phyloP scores from a whole-genome alignment of 2,888 invertebrate genomes.

The Pemphredon lugubris region DNA sequence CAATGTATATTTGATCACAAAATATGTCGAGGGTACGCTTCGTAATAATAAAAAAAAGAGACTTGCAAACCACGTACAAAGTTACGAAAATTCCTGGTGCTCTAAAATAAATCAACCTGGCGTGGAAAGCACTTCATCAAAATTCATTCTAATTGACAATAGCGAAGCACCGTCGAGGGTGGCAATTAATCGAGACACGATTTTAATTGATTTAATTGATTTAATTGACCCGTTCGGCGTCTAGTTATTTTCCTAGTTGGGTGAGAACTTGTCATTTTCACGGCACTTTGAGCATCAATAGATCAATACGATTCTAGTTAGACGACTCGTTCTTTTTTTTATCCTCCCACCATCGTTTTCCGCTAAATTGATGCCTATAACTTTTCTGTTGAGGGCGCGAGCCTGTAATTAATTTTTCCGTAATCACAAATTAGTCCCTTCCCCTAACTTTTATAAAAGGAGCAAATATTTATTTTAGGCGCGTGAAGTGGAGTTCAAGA shows the following conservation, averaged over 20 bases:
- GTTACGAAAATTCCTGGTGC: too few species aligned
- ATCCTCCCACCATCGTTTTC: neutral
- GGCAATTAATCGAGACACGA: too few species aligned
- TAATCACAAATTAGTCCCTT: neutral
- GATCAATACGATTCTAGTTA: neutral
- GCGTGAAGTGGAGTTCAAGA: neutral
- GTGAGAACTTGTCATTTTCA: conserved; percentile 12
- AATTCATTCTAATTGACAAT: too few species aligned
- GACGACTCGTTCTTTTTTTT: neutral
- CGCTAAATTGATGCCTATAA: conserved; percentile 13
- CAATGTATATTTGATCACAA: too few species aligned
- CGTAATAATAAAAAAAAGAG: too few species aligned
- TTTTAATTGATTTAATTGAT: neutral
- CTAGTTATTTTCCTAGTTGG: neutral
- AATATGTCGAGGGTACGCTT: too few species aligned
- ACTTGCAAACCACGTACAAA: too few species aligned
- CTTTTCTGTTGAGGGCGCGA: neutral
- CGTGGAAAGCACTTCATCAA: too few species aligned
- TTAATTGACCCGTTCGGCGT: conserved; percentile 9
- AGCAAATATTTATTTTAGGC: neutral
- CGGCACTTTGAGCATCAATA: conserved; percentile 4
- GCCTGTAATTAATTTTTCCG: conserved; percentile 8
- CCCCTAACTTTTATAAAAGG: neutral
- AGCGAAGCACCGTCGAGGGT: too few species aligned
- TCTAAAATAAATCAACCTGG: too few species aligned